These are phyloP conservation scores for Apamea crenata DNA, from an alignment of 2,888 invertebrate species.

Conservation along the genomic window DNA sequence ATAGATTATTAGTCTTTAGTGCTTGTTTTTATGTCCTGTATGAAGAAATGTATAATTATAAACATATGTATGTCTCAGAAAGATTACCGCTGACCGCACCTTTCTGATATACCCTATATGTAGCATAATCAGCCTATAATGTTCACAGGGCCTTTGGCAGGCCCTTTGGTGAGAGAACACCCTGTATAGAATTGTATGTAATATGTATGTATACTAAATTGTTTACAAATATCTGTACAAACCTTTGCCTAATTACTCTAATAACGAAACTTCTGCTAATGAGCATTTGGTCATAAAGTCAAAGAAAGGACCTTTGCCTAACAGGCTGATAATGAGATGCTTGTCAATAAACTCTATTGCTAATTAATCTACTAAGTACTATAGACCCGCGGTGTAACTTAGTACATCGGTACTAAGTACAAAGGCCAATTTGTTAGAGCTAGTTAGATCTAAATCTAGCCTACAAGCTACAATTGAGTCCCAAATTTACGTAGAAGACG, in stretches of 20 bases:
- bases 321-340: too few species aligned
- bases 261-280: not conserved
- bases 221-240: not conserved
- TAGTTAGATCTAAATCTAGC: not conserved
- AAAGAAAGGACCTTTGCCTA: not conserved
- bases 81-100: too few species aligned
- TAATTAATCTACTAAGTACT: not conserved
- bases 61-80: not conserved
- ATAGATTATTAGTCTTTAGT: not conserved
- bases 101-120: too few species aligned
- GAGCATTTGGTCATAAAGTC: not conserved
- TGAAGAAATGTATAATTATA: not conserved
- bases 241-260: not conserved
- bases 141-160: too few species aligned
- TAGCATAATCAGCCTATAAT: too few species aligned
- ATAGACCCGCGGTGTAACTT: not conserved
- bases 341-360: not conserved
- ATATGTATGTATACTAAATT: not conserved
- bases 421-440: not conserved
- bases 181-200: too few species aligned
- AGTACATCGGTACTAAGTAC: not conserved
- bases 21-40: not conserved
- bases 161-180: too few species aligned
- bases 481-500: conserved; percentile 8
- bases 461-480: conserved; percentile 22